phyloP scores from a whole-genome alignment of 2,113 vertebrate species.

The Picathartes gymnocephalus region DNA sequence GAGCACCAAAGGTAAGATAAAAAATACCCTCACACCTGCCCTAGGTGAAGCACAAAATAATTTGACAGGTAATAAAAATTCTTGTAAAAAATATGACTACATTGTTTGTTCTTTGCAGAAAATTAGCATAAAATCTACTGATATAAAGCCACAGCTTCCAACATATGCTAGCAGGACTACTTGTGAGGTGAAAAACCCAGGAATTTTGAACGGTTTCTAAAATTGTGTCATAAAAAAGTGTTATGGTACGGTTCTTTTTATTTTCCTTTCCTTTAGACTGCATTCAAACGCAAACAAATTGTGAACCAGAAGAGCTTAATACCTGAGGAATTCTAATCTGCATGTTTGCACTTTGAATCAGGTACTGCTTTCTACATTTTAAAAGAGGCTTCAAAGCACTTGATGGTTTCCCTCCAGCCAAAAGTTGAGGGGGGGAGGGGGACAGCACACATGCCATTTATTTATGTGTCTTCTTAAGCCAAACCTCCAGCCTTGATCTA shows the following conservation, averaged over 20 bases:
- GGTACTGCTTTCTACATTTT: slow-evolving; percentile 23
- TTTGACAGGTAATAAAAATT: slow-evolving; percentile 72
- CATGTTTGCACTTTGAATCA: slow-evolving; percentile 36
- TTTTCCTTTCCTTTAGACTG: slow-evolving; percentile 47
- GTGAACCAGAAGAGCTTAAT: slow-evolving; percentile 49
- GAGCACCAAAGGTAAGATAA: background rate
- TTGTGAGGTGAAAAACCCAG: slow-evolving; percentile 23
- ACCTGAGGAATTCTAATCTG: slow-evolving; percentile 60
- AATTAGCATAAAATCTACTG: slow-evolving; percentile 67
- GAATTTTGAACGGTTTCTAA: slow-evolving; percentile 65
- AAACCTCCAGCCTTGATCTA: background rate
- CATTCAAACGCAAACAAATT: slow-evolving; percentile 55
- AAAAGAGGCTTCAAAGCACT: slow-evolving; percentile 15
- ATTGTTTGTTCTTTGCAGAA: slow-evolving; percentile 47
- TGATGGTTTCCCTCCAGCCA: slow-evolving; percentile 10
- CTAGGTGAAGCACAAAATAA: slow-evolving; percentile 47
- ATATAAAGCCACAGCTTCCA: slow-evolving; percentile 65
- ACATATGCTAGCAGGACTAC: slow-evolving; percentile 45
- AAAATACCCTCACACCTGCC: background rate
- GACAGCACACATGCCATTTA: background rate
- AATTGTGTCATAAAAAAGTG: slow-evolving; percentile 48
- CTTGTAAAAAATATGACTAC: slow-evolving; percentile 56
- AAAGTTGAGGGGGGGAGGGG: background rate
- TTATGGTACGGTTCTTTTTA: slow-evolving; percentile 41
- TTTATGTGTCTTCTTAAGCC: slow-evolving; percentile 21